phyloP scores from a whole-genome alignment of 64 coral and sea anemone genomes.

The Astreopora myriophthalma region DNA sequence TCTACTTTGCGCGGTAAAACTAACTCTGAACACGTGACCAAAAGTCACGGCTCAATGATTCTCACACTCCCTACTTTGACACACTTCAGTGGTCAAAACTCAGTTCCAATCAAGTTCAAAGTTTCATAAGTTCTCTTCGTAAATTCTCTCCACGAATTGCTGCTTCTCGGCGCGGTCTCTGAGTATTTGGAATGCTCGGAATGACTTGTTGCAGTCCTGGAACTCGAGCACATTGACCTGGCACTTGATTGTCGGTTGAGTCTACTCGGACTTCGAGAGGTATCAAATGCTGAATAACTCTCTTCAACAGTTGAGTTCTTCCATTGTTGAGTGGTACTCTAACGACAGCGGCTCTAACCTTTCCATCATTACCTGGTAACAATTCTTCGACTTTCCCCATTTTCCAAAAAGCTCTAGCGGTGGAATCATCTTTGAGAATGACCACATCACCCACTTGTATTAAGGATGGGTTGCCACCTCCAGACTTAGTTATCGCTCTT shows the following conservation, averaged over 20 bases:
- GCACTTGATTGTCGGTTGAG: neutral
- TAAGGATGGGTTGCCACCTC: neutral
- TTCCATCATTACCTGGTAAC: conserved; percentile 21
- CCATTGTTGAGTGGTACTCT: neutral
- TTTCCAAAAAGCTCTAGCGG: conserved; percentile 49
- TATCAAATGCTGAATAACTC: conserved; percentile 42
- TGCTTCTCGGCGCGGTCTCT: neutral
- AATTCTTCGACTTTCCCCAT: conserved; percentile 54
- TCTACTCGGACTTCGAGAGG: conserved; percentile 32
- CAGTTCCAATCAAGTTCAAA: neutral
- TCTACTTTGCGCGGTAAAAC: no score
- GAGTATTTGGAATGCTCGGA: neutral
- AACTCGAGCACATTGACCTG: neutral
- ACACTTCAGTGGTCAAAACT: neutral
- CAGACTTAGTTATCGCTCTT: neutral
- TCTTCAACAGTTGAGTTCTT: neutral
- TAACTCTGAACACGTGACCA: no score
- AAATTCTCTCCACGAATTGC: neutral
- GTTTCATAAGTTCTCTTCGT: neutral
- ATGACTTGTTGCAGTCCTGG: neutral
- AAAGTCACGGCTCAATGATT: neutral
- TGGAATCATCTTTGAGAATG: conserved; percentile 71
- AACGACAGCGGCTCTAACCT: conserved; percentile 39
- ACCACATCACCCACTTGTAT: conserved; percentile 50
- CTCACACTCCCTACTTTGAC: neutral